These are phyloP conservation scores for Orgyia antiqua DNA, from an alignment of 2,888 invertebrate species.

Conservation along the genomic window DNA sequence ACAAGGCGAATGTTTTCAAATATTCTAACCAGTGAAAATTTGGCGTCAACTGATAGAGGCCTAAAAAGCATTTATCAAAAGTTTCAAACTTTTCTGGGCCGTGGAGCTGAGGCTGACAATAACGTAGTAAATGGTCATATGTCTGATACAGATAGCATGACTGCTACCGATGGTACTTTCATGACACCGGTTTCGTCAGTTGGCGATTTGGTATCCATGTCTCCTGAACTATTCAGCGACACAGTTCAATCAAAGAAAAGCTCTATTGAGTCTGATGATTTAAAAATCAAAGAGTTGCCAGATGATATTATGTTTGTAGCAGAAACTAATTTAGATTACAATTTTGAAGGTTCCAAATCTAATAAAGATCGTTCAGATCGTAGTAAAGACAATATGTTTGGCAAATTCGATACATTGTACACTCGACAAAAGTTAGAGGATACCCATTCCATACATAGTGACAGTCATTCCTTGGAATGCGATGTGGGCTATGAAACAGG, in stretches of 20 bases:
- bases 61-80: constrained; percentile 42
- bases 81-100: constrained; percentile 44
- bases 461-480: constrained; percentile 42
- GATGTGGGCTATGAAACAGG: constrained; percentile 69
- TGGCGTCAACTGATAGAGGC: constrained; percentile 34
- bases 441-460: constrained; percentile 28
- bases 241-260: constrained; percentile 16
- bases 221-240: constrained; percentile 42
- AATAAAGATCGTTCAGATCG: constrained; percentile 52
- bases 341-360: constrained; percentile 66
- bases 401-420: constrained; percentile 80
- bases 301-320: constrained; percentile 70
- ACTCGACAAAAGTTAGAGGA: constrained; percentile 40
- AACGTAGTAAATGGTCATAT: constrained; percentile 25
- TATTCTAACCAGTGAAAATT: constrained; percentile 33
- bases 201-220: constrained; percentile 59
- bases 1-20: constrained; percentile 50
- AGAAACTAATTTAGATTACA: constrained; percentile 76
- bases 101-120: constrained; percentile 20
- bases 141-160: constrained; percentile 41
- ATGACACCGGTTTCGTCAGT: constrained; percentile 56
- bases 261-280: no score
- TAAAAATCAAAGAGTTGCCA: no score
- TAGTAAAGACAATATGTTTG: constrained; percentile 81
- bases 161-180: constrained; percentile 51